Percentiles rank a stretch among this genome's conserved stretches.
Conservation (phyloP, 2,797 vertebrate genomes). For the Anguilla marmorata region DNA sequence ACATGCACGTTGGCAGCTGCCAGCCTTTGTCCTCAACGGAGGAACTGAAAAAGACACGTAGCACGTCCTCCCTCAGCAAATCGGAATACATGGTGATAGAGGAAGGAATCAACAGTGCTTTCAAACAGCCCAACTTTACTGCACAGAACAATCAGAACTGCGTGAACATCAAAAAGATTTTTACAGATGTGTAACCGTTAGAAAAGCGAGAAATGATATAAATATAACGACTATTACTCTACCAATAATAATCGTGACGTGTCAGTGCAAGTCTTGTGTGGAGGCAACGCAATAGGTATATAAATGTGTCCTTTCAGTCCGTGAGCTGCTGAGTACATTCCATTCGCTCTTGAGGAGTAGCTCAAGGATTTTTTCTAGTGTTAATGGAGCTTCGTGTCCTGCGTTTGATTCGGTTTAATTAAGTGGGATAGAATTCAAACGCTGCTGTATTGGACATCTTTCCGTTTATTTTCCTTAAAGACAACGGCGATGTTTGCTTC, state of each 20-base stretch:
- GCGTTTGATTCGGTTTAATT: slow-evolving; percentile 1
- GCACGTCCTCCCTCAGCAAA: slow-evolving; percentile 92
- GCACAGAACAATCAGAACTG: slow-evolving; percentile 88
- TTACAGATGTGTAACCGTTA: slow-evolving; percentile 86
- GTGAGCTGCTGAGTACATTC: slow-evolving; percentile 50
- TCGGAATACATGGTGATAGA: slow-evolving; percentile 99
- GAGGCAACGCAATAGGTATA: slow-evolving; percentile 36
- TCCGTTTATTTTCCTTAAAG: background rate
- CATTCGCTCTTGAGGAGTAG: slow-evolving; percentile 46
- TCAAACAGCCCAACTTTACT: slow-evolving; percentile 85
- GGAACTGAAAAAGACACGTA: slow-evolving; percentile 88
- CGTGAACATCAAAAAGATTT: slow-evolving; percentile 92
- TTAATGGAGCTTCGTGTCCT: background rate
- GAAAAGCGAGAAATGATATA: slow-evolving; percentile 26
- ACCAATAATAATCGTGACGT: slow-evolving; percentile 38
- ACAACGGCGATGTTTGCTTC: slow-evolving; percentile 31
- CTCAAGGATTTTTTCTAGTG: slow-evolving; percentile 17
- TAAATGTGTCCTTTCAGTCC: slow-evolving; percentile 50
- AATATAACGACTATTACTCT: slow-evolving; percentile 24
- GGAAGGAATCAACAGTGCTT: slow-evolving; percentile 87
- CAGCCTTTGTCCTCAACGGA: slow-evolving; percentile 87
- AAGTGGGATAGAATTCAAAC: slow-evolving; percentile 5
- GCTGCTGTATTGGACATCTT: slow-evolving; percentile 1
- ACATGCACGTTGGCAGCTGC: slow-evolving; percentile 92
- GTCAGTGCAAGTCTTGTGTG: slow-evolving; percentile 40